phyloP scores from a whole-genome alignment of 2,888 invertebrate genomes.

The Orthosia cruda region DNA sequence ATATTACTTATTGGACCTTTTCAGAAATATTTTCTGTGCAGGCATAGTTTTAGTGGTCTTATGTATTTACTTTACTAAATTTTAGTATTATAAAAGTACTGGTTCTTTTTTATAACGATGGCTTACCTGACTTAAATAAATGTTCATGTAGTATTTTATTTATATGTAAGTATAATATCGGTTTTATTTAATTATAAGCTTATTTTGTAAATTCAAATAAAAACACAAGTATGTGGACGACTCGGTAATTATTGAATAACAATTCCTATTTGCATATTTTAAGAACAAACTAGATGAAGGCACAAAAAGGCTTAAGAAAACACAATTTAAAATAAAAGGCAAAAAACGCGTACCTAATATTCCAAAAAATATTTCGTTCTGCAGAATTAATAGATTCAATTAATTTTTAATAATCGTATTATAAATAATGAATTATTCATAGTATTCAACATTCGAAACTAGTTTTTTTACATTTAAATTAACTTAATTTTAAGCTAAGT shows the following conservation, averaged over 20 bases:
- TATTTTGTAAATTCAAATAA: constrained; percentile 8
- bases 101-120: no score
- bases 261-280: constrained; percentile 37
- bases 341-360: constrained; percentile 34
- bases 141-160: not conserved
- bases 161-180: not conserved
- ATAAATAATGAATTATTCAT: constrained; percentile 67
- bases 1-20: not conserved
- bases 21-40: not conserved
- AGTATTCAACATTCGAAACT: constrained; percentile 49
- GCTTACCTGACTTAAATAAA: not conserved
- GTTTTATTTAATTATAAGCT: not conserved
- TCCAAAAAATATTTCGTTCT: constrained; percentile 47
- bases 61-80: no score
- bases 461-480: constrained; percentile 50
- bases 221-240: constrained; percentile 4
- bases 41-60: not conserved
- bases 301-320: constrained; percentile 27
- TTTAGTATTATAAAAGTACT: not conserved
- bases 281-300: constrained; percentile 8
- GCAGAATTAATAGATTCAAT: constrained; percentile 42
- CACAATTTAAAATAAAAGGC: not conserved
- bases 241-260: constrained; percentile 8
- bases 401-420: constrained; percentile 64
- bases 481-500: constrained; percentile 32